Evolutionary conservation across 2,113 vertebrate genomes (phyloP), one percentile per base, ranked within the genome.

Genomic region (Gnathonemus longibarbis): DNA sequence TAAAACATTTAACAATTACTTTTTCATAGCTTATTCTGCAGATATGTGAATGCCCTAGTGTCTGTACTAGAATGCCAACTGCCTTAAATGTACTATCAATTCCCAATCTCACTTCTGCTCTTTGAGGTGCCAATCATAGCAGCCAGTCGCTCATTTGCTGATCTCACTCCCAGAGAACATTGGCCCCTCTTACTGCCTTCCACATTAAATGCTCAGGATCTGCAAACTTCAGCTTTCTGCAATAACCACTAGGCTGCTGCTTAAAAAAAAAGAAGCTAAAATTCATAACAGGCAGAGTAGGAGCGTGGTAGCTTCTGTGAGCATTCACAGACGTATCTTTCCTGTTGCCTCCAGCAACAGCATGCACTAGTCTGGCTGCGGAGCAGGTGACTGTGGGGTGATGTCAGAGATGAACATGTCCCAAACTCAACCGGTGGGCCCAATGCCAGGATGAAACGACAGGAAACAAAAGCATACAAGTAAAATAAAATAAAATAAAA

Each of bases 381-480:
- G 31, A 17, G 35, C 49, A n/a, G 24, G 46, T 74, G 74, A 89
- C 74, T 42, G 74, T 39, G 10, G 15, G 31, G 50, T 84, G 77
- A 56, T 21, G 53, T 58, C 52, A 46, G 9, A 52, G 77, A 89
- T n/a, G 53, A 83, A 42, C 50, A 84, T 84, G 80, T 84, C 89
- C 50, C 77, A 56, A 84, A 46, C 89, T 89, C 80, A 84, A 89
- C 80, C 89, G 46, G 89, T n/a, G n/a, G 80, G 80, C 77, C 80
- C 52, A 53, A 56, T 89, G 74, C 83, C 80, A 58, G 24, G 89
- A 89, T 89, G 89, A 42, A 49, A 84, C 70, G 4, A 89, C 8
- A 24, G 11, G 15, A 45, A 87, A 87, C 27, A 52, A 31, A 52
- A 52, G 49, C 13, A 53, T 74, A 50, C 11, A 52, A 77, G 46